phyloP scores from a whole-genome alignment of 30 jellyfish, hydroid and myxozoan genomes.

The Sanderia malayensis region DNA sequence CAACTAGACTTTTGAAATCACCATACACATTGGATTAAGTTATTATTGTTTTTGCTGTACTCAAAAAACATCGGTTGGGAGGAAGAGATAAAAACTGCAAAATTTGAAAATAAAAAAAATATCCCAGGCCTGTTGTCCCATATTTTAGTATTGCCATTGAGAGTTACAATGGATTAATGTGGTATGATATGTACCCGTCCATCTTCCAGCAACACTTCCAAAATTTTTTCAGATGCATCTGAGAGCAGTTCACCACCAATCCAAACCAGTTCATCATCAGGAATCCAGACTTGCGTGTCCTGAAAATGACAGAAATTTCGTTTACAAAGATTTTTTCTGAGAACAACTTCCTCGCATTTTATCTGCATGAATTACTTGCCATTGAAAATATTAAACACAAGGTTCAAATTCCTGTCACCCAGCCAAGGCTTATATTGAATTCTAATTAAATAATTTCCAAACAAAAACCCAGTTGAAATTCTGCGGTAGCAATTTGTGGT shows the following conservation, averaged over 20 bases:
- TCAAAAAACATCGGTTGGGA: too few relatives aligned
- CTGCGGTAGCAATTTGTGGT: background rate
- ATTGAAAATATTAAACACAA: background rate
- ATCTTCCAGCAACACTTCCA: conserved; percentile 75
- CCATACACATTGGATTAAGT: too few relatives aligned
- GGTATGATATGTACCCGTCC: conserved; percentile 94
- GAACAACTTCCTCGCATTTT: background rate
- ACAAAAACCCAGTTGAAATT: background rate
- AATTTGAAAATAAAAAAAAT: too few relatives aligned
- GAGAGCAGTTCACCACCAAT: conserved; percentile 66
- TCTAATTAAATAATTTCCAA: too few relatives aligned
- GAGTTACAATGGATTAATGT: too few relatives aligned
- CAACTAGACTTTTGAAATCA: too few relatives aligned
- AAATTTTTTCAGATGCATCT: conserved; percentile 45
- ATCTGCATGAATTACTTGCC: background rate
- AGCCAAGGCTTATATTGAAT: background rate
- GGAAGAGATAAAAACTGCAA: too few relatives aligned
- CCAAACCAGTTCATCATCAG: conserved; percentile 87
- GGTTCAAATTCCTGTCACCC: background rate
- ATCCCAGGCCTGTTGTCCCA: too few relatives aligned
- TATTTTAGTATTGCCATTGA: too few relatives aligned
- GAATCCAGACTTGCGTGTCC: conserved; percentile 94
- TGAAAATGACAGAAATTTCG: conserved; percentile 4
- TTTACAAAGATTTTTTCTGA: background rate
- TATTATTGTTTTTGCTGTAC: too few relatives aligned